Percentiles rank a stretch among this genome's conserved stretches.
These are phyloP conservation scores for Heliothis subflexa DNA, from an alignment of 1,140 invertebrate genomes.

Conservation along the genomic window DNA sequence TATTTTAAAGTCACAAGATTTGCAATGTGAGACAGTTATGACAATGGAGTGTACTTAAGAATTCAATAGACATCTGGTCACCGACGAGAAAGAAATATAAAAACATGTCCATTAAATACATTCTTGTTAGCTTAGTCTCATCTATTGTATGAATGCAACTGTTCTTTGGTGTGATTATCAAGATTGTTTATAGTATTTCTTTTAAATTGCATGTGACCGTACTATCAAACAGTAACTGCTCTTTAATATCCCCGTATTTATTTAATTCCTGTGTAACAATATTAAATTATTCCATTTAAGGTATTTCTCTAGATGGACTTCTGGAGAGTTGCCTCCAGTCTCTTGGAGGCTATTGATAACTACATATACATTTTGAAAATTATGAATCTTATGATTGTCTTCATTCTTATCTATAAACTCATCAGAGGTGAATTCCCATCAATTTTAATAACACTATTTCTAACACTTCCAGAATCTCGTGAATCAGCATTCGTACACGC, in stretches of 20 bases:
- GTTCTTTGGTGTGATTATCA: neutral
- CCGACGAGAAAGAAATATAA: conserved; percentile 32
- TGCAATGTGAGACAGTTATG: neutral
- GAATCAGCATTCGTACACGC: conserved; percentile 95
- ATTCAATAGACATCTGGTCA: conserved; percentile 20
- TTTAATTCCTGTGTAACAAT: too few relatives aligned
- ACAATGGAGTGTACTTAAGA: neutral
- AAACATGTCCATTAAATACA: neutral
- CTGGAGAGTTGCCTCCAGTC: too few relatives aligned
- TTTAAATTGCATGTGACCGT: too few relatives aligned
- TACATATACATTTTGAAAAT: too few relatives aligned
- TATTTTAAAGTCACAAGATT: neutral
- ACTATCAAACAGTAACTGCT: too few relatives aligned
- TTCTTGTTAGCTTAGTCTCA: neutral
- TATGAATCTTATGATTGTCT: neutral
- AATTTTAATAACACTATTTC: neutral
- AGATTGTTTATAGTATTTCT: neutral
- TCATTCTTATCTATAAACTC: too few relatives aligned
- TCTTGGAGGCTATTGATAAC: too few relatives aligned
- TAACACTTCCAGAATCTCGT: conserved; percentile 90
- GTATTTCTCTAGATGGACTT: too few relatives aligned
- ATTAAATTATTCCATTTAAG: too few relatives aligned
- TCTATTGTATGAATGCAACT: neutral
- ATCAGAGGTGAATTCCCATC: too few relatives aligned
- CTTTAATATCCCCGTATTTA: neutral